These are phyloP conservation scores for Tenebrosternarchus preto DNA, from an alignment of 2,113 vertebrate genomes.

Conservation along the genomic window DNA sequence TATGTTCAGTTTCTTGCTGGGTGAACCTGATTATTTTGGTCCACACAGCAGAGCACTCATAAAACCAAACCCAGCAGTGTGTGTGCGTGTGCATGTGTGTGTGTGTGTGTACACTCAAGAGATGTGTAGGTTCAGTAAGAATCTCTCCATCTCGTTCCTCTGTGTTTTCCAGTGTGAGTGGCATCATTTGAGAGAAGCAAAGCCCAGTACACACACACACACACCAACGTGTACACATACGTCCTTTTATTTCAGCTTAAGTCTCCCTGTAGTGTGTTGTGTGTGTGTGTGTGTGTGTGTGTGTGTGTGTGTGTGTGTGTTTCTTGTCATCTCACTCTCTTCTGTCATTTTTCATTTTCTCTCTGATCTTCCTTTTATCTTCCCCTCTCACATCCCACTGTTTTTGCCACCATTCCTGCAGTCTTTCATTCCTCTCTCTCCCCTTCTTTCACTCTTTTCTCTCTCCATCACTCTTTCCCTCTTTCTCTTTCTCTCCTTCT, in stretches of 20 bases:
- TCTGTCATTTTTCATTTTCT: slow-evolving; percentile 35
- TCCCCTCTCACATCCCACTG: slow-evolving; percentile 1
- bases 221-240: slow-evolving; percentile 32
- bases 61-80: no score
- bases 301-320: slow-evolving; percentile 30
- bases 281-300: slow-evolving; percentile 31
- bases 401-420: slow-evolving; percentile 18
- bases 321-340: slow-evolving; percentile 24
- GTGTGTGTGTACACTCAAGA: slow-evolving; percentile 34
- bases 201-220: slow-evolving; percentile 14
- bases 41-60: no score
- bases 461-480: slow-evolving; percentile 14
- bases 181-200: slow-evolving; percentile 58
- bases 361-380: slow-evolving; percentile 22
- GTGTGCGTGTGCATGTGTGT: slow-evolving; percentile 26
- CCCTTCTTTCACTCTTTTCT: background rate
- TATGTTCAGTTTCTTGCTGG: no score
- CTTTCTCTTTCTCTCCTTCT: slow-evolving; percentile 27
- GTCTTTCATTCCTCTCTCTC: slow-evolving; percentile 8
- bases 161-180: slow-evolving; percentile 69
- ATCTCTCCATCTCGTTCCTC: slow-evolving; percentile 34
- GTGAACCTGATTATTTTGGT: no score
- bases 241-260: slow-evolving; percentile 3
- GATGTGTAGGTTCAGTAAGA: slow-evolving; percentile 17
- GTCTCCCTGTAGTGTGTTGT: background rate